Percentiles rank a stretch among this genome's conserved stretches.
phyloP scores from a whole-genome alignment of 2,888 invertebrate genomes.

The Rosalia funebris region DNA sequence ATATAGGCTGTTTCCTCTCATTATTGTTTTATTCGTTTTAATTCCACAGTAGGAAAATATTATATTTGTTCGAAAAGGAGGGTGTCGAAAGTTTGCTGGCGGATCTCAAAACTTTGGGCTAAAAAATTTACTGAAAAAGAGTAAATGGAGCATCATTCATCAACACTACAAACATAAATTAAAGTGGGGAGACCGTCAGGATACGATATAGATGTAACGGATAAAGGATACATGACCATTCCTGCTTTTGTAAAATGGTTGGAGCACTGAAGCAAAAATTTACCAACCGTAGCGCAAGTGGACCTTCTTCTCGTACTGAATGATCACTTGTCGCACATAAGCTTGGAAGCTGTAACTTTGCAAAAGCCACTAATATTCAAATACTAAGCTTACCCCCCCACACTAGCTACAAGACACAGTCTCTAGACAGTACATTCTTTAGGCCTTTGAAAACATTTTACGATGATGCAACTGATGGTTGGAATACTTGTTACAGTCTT shows the following conservation, averaged over 20 bases:
- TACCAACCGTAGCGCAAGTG: too few relatives aligned
- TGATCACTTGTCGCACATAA: neutral
- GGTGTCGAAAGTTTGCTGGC: neutral
- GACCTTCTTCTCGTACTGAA: neutral
- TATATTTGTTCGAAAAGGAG: neutral
- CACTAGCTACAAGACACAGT: neutral
- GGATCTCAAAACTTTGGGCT: neutral
- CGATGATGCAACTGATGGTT: neutral
- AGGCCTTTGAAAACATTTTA: neutral
- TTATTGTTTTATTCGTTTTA: too few relatives aligned
- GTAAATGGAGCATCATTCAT: neutral
- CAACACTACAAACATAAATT: neutral
- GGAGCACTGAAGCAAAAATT: too few relatives aligned
- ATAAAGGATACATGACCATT: neutral
- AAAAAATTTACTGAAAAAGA: too few relatives aligned
- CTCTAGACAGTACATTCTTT: neutral
- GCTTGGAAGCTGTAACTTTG: neutral
- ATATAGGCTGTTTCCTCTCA: too few relatives aligned
- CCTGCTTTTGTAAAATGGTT: neutral
- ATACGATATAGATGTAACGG: neutral
- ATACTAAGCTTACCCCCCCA: neutral
- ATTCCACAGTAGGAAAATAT: too few relatives aligned
- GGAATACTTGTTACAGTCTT: neutral
- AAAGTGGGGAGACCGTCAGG: neutral
- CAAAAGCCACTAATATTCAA: neutral